phyloP scores from a whole-genome alignment of 2,797 vertebrate genomes.

The Pseudochaenichthys georgianus region DNA sequence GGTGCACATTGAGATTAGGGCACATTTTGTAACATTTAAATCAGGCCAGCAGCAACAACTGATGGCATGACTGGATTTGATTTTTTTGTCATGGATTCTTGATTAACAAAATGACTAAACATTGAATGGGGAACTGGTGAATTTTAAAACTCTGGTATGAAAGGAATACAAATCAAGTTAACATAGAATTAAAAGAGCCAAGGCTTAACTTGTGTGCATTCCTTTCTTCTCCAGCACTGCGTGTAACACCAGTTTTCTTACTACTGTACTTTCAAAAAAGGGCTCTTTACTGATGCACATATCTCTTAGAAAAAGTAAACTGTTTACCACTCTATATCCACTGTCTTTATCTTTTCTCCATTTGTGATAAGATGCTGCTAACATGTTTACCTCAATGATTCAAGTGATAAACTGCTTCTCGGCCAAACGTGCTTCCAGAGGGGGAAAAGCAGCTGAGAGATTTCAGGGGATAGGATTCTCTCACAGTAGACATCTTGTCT shows the following conservation, averaged over 20 bases:
- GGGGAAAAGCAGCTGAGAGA: neutral
- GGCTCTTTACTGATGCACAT: neutral
- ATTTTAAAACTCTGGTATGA: too few species aligned
- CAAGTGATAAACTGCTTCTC: conserved; percentile 16
- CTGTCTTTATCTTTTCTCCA: neutral
- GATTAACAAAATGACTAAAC: neutral
- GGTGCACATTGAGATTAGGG: conserved; percentile 4
- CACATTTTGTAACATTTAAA: neutral
- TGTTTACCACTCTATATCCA: neutral
- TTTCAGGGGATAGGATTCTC: neutral
- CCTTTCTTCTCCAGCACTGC: conserved; percentile 1
- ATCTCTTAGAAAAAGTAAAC: neutral
- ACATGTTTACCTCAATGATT: conserved; percentile 3
- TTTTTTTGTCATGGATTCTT: conserved; percentile 11
- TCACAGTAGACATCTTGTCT: neutral
- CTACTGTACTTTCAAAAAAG: neutral
- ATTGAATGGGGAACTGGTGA: too few species aligned
- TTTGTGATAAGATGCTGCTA: conserved; percentile 28
- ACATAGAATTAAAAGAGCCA: neutral
- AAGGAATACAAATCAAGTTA: conserved; percentile 9
- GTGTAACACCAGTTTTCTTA: conserved; percentile 18
- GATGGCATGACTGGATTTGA: neutral
- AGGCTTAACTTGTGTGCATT: conserved; percentile 6
- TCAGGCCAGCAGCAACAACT: conserved; percentile 24
- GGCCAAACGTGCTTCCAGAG: neutral